Evolutionary conservation across 2,113 vertebrate species (phyloP), one percentile per base, ranked within the genome.

Genomic region (Daubentonia madagascariensis): DNA sequence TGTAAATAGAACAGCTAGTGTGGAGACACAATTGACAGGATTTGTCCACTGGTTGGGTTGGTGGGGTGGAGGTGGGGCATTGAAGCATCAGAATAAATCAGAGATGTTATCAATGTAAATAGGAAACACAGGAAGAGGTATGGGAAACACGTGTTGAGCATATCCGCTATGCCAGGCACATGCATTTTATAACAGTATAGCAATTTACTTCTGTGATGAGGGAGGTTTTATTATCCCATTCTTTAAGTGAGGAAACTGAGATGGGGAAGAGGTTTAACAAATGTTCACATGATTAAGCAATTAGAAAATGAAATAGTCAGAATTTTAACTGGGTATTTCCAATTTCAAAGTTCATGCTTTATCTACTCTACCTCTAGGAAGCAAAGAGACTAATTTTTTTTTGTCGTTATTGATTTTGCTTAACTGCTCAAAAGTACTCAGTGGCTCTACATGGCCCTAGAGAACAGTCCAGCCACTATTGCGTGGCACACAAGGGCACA

Each of bases 261-360:
- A 2, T 72, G 25, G 10, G 28, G 35, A 3, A 85, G 17, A 65
- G 5, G 17, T 78, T 73, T 83, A 70, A 93, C 37, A 94, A 76
- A 84, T 65, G 32, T 32, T 90, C 20, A 75, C 1, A 0, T 89
- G 37, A 84, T 61, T 81, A 68, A 78, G 12, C 18, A 57, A 30
- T 59, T 91, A 91, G 30, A 50, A 76, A n/a, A 76, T 70, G 45
- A 16, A 95, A 68, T 23, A 28, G 20, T 20, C 35, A 72, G 70
- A 85, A 59, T 63, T 95, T 89, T 87, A 86, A 67, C 48, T 43
- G 50, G 11, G 50, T 84, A 43, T 68, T 84, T 18, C 14, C 85
- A n/a, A 79, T 75, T 96, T 97, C 40, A n/a, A 89, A 95, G 63
- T 59, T 92, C 57, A 90, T 59, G 37, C 43, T 94, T 92, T 80